A percentile compares a stretch with the other conserved stretches of the same genome.
phyloP scores from a whole-genome alignment of 2,113 vertebrate species.

The Pungitius pungitius region DNA sequence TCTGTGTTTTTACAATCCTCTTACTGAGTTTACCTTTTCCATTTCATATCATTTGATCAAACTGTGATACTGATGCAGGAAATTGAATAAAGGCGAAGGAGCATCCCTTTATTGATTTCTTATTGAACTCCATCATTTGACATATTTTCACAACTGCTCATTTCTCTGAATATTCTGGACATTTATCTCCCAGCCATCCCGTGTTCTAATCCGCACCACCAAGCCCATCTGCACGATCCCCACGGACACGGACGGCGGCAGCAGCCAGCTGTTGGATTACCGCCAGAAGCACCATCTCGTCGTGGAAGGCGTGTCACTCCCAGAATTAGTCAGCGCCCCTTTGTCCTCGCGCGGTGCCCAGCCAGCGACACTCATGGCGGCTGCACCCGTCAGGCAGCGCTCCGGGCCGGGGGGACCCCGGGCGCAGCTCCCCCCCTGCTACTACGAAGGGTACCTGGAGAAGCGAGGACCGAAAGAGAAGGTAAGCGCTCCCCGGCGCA shows the following conservation, averaged over 20 bases:
- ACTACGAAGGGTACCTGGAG: constrained; percentile 87
- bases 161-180: background rate
- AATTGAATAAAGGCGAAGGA: background rate
- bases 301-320: constrained; percentile 78
- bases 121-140: background rate
- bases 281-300: constrained; percentile 70
- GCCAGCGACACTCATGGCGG: constrained; percentile 81
- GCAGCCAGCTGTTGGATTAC: constrained; percentile 70
- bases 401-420: constrained; percentile 75
- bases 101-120: background rate
- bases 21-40: background rate
- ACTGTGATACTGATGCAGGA: background rate
- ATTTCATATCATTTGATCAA: background rate
- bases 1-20: constrained; percentile 7
- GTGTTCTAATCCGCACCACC: constrained; percentile 32
- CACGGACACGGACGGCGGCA: constrained; percentile 49
- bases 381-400: constrained; percentile 79
- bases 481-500: constrained; percentile 70
- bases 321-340: constrained; percentile 73
- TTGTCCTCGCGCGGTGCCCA: constrained; percentile 80
- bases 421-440: constrained; percentile 80
- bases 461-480: constrained; percentile 81
- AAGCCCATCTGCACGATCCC: constrained; percentile 39
- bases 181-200: constrained; percentile 4
- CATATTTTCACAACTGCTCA: background rate